These are phyloP conservation scores for Zophobas atratus DNA, from an alignment of 1,140 invertebrate species.

Conservation along the genomic window DNA sequence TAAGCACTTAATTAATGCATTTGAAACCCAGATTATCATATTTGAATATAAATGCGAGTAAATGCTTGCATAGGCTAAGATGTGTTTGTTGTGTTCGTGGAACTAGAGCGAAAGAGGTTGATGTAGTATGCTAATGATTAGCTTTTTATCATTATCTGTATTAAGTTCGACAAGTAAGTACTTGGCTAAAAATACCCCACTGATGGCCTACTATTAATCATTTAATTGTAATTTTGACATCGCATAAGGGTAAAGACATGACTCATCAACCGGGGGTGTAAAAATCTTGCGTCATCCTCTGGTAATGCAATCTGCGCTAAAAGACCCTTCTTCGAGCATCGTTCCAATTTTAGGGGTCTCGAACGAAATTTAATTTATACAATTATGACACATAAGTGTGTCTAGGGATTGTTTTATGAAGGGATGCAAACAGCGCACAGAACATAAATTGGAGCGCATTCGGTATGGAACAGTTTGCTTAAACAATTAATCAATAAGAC, in stretches of 20 bases:
- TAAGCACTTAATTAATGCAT: constrained; percentile 40
- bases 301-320: constrained; percentile 4
- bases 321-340: not conserved
- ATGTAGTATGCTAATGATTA: constrained; percentile 15
- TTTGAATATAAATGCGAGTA: constrained; percentile 41
- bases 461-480: not conserved
- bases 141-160: constrained; percentile 8
- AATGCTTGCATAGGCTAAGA: constrained; percentile 17
- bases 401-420: constrained; percentile 22
- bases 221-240: constrained; percentile 36
- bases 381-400: constrained; percentile 14
- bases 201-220: constrained; percentile 14
- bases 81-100: constrained; percentile 1
- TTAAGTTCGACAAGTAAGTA: not conserved
- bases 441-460: constrained; percentile 20
- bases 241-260: constrained; percentile 17
- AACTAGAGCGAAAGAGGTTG: not conserved
- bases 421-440: constrained; percentile 10
- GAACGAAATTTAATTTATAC: constrained; percentile 26
- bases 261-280: constrained; percentile 27
- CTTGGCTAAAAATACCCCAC: not conserved
- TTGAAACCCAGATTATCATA: constrained; percentile 30
- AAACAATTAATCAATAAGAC: constrained; percentile 24
- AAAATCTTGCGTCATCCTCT: constrained; percentile 33
- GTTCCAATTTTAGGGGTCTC: constrained; percentile 4